phyloP scores from a whole-genome alignment of 2,113 vertebrate genomes.

The Merops nubicus region DNA sequence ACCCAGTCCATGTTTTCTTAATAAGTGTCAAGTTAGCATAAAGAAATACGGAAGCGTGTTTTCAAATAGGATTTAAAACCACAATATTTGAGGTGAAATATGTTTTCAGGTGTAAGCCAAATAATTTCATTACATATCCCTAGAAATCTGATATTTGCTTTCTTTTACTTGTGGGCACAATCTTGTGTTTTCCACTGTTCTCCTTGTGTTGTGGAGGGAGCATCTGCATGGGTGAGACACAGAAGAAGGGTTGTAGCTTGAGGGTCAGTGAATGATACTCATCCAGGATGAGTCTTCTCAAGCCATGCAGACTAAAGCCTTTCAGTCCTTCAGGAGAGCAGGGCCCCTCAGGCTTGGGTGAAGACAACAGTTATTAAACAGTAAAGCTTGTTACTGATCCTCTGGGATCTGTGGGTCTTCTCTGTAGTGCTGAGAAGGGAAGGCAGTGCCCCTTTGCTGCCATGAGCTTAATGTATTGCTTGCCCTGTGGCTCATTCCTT shows the following conservation, averaged over 20 bases:
- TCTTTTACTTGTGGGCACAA: background rate
- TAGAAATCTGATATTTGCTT: background rate
- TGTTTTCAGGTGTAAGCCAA: background rate
- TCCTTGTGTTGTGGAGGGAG: background rate
- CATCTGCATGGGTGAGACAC: background rate
- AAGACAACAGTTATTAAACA: background rate
- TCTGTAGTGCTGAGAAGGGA: background rate
- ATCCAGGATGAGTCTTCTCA: background rate
- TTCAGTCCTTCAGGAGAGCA: background rate
- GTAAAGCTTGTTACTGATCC: background rate
- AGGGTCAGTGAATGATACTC: no score
- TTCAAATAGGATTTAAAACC: background rate
- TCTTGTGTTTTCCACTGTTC: background rate
- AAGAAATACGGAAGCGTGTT: conserved; percentile 4
- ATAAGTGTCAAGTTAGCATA: conserved; percentile 21
- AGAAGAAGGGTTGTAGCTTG: background rate
- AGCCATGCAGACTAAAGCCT: background rate
- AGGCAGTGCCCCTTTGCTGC: background rate
- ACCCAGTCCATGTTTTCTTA: background rate
- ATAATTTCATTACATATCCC: background rate
- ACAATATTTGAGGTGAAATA: background rate
- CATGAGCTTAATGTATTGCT: background rate
- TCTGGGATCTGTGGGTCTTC: no score
- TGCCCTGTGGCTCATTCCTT: background rate
- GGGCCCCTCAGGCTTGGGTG: background rate